Base-by-base conservation (phyloP, 2,888 invertebrate genomes). In the Folsomia candida region DNA sequence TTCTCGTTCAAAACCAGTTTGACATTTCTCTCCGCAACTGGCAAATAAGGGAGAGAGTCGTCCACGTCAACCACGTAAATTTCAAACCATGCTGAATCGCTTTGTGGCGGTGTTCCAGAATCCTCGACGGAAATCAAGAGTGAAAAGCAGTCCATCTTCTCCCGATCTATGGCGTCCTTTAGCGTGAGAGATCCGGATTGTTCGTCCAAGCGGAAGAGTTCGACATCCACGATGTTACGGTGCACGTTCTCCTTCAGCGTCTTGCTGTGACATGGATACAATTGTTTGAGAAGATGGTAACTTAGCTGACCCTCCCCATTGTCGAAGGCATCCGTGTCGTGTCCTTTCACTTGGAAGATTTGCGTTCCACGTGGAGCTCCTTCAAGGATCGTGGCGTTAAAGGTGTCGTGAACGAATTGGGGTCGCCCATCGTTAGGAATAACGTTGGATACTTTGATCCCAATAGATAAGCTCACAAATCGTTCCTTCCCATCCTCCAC, bases 61-160 rank as follows among this genome's bases (percentile, higher is more conserved):
- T 93, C 92, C 14, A 91, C 87, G 79, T 93, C 92, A 1, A 67
- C 65, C 11, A 79, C 73, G 26, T 66, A 65, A 1, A 79, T 69
- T 47, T 78, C 77, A 63, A 75, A 79, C 74, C 78, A 79, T 47
- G 76, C 73, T 1, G 77, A 73, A 25, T 79, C 76, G n/a, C 74
- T 76, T 73, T 92, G 91, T 14, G 90, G 88, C 0, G 92, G 92
- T 60, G 88, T 86, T 0, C 93, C 93, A 71, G 88, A 86, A 81
- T 94, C 93, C 57, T 89, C 87, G 3, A 91, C 92, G n/a, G 89
- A 87, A 2, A 93, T 83, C 11, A 92, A 88, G 67, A 94, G 84
- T n/a, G 89, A 89, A 81, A 92, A 93, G 51, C 87, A 87, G 18
- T 88, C 87, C 80, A 89, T 89, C 0, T 85, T 85, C 82, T 94